These are phyloP conservation scores for Aquatica leii DNA, from an alignment of 2,888 invertebrate genomes.

Conservation along the genomic window DNA sequence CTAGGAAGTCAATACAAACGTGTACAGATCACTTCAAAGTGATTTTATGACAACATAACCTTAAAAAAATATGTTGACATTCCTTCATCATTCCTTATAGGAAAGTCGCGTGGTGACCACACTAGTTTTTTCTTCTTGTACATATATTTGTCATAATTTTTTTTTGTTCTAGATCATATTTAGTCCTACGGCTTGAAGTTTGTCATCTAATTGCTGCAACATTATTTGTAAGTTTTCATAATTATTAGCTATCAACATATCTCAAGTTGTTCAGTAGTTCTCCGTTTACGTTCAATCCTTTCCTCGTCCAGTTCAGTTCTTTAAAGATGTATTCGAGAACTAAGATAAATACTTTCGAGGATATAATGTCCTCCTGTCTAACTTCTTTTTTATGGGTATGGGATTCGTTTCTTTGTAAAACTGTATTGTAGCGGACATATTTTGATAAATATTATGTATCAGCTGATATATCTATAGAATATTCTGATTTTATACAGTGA, in stretches of 20 bases:
- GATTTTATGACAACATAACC: no score
- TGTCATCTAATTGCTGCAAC: conserved; percentile 7
- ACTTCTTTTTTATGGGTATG: conserved; percentile 6
- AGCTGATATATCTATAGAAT: not conserved
- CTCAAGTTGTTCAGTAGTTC: conserved; percentile 16
- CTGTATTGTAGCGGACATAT: not conserved
- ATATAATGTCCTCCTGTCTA: conserved; percentile 15
- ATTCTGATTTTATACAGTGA: not conserved
- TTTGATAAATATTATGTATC: conserved; percentile 8
- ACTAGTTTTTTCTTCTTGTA: conserved; percentile 1
- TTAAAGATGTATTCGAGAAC: conserved; percentile 11
- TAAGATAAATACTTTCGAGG: conserved; percentile 11
- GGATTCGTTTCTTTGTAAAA: conserved; percentile 11
- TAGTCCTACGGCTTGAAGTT: conserved; percentile 14
- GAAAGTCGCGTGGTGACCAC: no score
- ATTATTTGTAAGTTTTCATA: conserved; percentile 12
- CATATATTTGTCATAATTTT: conserved; percentile 11
- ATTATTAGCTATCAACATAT: conserved; percentile 8
- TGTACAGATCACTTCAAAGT: no score
- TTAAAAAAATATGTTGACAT: no score
- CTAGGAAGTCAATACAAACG: no score
- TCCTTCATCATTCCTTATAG: no score
- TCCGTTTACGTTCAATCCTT: conserved; percentile 13
- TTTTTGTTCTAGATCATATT: conserved; percentile 15
- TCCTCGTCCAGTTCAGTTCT: conserved; percentile 11